Base-by-base conservation (phyloP, 2,797 vertebrate species). In the Chanos chanos region DNA sequence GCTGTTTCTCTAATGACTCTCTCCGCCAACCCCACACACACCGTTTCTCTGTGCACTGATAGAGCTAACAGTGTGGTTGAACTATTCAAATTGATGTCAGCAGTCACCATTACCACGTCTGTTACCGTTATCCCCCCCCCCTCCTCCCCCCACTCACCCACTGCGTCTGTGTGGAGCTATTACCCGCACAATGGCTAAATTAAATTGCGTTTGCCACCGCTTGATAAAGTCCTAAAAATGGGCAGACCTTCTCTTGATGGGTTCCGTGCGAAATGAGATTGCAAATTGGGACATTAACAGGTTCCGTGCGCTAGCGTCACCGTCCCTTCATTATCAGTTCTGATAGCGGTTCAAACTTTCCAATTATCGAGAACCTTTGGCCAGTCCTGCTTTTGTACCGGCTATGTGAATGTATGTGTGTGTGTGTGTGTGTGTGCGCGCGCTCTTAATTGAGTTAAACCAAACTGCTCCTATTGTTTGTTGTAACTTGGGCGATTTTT, bases 51-150 rank as follows among this genome's bases (percentile, higher is more conserved):
- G 61, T 60, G 66, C 70, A 61, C 70, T 74, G 75, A 77, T 74
- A 72, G 72, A 70, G 61, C 70, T 53, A 56, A 66, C 58, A 41
- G 60, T 53, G 48, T 47, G 25, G 64, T 64, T 89, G 87, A 90
- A 89, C 89, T 89, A 83, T 85, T 83, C 80, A 90, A 90, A 91
- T 90, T 89, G 87, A 85, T 90, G 89, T 90, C 87, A 89, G 84
- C 85, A 76, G 79, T 80, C 78, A 64, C 52, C 58, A 65, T 72
- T 70, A 25, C 10, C 65, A 74, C 48, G 39, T 60, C 59, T 47
- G 54, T 60, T 44, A 28, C 60, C 19, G 45, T 57, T 49, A 39
- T 58, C 59, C 48, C 60, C 61, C 33, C 30, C 34, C 60, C 48
- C 19, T 13, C 30, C 9, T 21, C 34, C n/a, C n/a, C n/a, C n/a